Conservation (phyloP, 2,888 invertebrate species). For the Nasonia oneida region DNA sequence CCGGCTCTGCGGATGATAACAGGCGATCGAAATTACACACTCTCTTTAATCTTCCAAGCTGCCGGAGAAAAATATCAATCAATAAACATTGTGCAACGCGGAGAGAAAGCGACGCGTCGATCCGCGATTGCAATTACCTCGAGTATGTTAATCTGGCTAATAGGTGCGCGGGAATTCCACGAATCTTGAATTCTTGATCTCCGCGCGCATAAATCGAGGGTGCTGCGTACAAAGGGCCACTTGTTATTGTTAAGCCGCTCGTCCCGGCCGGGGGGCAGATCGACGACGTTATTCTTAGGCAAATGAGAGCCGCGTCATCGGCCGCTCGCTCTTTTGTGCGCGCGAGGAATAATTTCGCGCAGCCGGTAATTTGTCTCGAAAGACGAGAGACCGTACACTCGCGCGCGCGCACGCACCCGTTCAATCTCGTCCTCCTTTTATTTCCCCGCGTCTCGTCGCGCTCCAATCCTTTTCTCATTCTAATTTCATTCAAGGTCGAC, state of each 20-base stretch:
- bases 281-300: constrained; percentile 72
- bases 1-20: constrained; percentile 24
- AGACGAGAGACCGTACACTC: constrained; percentile 22
- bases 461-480: constrained; percentile 14
- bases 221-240: constrained; percentile 64
- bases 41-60: constrained; percentile 48
- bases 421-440: constrained; percentile 6
- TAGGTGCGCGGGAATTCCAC: not conserved
- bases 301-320: constrained; percentile 69
- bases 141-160: not conserved
- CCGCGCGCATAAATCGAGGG: not conserved
- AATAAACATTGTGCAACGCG: constrained; percentile 47
- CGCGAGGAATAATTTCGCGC: constrained; percentile 54
- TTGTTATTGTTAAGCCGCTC: constrained; percentile 66
- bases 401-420: too few species aligned
- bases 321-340: constrained; percentile 24
- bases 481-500: not conserved
- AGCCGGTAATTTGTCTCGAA: constrained; percentile 61
- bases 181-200: constrained; percentile 48
- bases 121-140: not conserved
- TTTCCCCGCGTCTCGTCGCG: not conserved
- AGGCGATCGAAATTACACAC: constrained; percentile 54
- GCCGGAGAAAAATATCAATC: constrained; percentile 38
- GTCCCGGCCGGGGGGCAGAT: constrained; percentile 66
- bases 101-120: not conserved